Evolutionary conservation across 2,797 vertebrate species (phyloP), one percentile per base, ranked within the genome.

Genomic region (Oophaga sylvatica): DNA sequence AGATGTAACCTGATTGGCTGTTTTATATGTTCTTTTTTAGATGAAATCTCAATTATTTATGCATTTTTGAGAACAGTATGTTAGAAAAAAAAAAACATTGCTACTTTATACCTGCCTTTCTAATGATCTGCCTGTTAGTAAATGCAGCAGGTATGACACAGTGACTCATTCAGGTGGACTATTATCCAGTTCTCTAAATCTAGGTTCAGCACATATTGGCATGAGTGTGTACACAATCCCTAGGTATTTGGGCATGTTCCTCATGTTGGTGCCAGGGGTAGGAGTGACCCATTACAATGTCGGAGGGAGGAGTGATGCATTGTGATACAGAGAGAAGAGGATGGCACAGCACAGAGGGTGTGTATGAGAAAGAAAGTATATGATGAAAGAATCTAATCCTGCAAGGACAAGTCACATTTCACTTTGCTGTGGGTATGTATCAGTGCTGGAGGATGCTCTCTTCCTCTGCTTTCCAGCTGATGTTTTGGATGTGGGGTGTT

Each of bases 351-450:
- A 10, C 67, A 19, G 60, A 77, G 67, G 68, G 87, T 67, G 77
- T 85, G 78, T 63, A 26, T n/a, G 75, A 56, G 12, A 26, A 53
- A 29, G 26, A 67, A 20, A 73, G 8, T 70, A 29, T 73, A 84
- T 84, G 22, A 29, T 76, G 12, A 88, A 45, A 41, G 87, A 76
- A 41, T 19, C 41, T 26, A n/a, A 57, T 68, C 20, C 41, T 67
- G 57, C 7, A 67, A 53, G 67, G 84, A 31, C 20, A 70, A n/a
- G 17, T 78, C 62, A 67, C 20, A 78, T 15, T 62, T 53, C 26
- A 57, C 70, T 20, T 57, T 57, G 65, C 29, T 56, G 45, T 76
- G 65, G 87, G 87, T 88, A 88, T 41, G 87, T 88, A 80, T 62
- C 35, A 45, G 12, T 22, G 22, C 22, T 45, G 16, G 12, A 77